phyloP scores from a whole-genome alignment of 2,113 vertebrate species.

The Pelecanoides urinatrix region DNA sequence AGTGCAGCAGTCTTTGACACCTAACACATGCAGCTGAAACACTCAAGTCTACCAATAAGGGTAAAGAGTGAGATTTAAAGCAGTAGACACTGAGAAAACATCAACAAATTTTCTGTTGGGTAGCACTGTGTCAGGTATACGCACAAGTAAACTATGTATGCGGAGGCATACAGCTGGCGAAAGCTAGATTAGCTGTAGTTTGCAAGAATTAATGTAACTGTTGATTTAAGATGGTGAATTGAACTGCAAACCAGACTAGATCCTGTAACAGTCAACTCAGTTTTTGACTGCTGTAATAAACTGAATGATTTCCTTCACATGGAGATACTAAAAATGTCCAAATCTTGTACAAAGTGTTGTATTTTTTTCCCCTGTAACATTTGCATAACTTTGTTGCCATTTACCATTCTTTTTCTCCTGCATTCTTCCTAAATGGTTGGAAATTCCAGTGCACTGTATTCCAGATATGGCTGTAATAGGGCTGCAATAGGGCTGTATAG shows the following conservation, averaged over 20 bases:
- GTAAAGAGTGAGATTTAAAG: background rate
- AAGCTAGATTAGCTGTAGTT: background rate
- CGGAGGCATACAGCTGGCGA: background rate
- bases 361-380: background rate
- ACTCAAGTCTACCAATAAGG: background rate
- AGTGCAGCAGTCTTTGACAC: slow-evolving; percentile 6
- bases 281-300: background rate
- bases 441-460: background rate
- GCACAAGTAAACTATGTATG: background rate
- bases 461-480: background rate
- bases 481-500: background rate
- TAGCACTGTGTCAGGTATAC: background rate
- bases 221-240: background rate
- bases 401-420: background rate
- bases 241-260: background rate
- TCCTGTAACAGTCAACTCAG: background rate
- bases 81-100: background rate
- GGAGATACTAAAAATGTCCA: background rate
- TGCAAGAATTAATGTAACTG: background rate
- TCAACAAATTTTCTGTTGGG: background rate
- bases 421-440: background rate
- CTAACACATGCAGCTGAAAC: background rate
- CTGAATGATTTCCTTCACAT: background rate
- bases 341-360: background rate
- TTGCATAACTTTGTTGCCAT: background rate